Evolutionary conservation across 2,113 vertebrate species (phyloP).

Genomic region (Synodontis membranacea): DNA sequence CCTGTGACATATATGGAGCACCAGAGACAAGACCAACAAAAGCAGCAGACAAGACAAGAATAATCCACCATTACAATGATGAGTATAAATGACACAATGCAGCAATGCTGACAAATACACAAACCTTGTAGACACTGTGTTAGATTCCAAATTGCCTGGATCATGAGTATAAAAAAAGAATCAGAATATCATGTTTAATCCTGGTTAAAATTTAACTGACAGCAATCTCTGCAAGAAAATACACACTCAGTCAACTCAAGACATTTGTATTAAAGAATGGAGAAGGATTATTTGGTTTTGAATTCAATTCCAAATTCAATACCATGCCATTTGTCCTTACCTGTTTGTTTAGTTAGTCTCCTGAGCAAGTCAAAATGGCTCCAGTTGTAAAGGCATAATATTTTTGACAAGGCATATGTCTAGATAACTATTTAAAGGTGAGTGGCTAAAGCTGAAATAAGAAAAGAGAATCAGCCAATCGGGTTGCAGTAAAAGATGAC

Average conservation of each 20-base stretch:
- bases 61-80: constrained; percentile 25
- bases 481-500: constrained; percentile 25
- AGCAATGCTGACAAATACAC: background rate
- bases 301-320: background rate
- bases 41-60: constrained; percentile 32
- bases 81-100: constrained; percentile 8
- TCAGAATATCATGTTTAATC: background rate
- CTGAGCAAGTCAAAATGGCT: constrained; percentile 3
- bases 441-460: constrained; percentile 36
- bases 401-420: constrained; percentile 1
- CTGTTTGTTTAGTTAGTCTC: constrained; percentile 3
- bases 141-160: background rate
- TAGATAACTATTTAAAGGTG: constrained; percentile 27
- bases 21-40: constrained; percentile 24
- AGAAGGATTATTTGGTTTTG: background rate
- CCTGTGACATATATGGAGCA: constrained; percentile 21
- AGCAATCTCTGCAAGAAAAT: background rate
- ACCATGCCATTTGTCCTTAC: background rate
- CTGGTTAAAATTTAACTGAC: constrained; percentile 28
- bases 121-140: background rate
- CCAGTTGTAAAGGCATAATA: background rate
- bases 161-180: background rate
- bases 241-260: background rate
- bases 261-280: background rate
- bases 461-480: constrained; percentile 15